Conservation (phyloP, 2,113 vertebrate genomes). For the Struthidea cinerea region DNA sequence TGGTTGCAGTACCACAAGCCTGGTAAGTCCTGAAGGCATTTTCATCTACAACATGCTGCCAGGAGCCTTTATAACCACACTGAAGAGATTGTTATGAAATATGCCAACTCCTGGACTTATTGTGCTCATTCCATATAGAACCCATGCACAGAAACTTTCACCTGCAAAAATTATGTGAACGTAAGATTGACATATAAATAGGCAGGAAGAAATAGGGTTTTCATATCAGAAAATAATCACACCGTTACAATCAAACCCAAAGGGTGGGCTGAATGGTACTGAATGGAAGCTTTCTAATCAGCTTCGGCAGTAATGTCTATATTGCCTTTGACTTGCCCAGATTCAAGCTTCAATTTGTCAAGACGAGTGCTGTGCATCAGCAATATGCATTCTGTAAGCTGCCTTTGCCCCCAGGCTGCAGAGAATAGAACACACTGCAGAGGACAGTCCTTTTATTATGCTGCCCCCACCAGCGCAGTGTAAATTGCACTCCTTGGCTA, state of each 20-base stretch:
- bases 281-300: background rate
- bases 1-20: background rate
- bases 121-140: background rate
- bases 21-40: background rate
- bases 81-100: background rate
- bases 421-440: background rate
- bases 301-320: background rate
- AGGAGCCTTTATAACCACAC: background rate
- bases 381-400: background rate
- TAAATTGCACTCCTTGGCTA: background rate
- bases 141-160: background rate
- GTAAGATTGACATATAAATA: background rate
- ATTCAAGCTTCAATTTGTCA: background rate
- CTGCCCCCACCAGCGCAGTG: fast-evolving
- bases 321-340: background rate
- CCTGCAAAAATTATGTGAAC: background rate
- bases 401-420: background rate
- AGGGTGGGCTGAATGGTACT: background rate
- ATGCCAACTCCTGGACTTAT: background rate
- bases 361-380: background rate
- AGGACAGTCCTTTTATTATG: background rate
- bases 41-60: background rate
- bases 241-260: background rate
- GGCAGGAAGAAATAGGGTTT: background rate
- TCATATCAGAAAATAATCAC: background rate